phyloP scores from a whole-genome alignment of 1,140 invertebrate species.

The Harpegnathos saltator region DNA sequence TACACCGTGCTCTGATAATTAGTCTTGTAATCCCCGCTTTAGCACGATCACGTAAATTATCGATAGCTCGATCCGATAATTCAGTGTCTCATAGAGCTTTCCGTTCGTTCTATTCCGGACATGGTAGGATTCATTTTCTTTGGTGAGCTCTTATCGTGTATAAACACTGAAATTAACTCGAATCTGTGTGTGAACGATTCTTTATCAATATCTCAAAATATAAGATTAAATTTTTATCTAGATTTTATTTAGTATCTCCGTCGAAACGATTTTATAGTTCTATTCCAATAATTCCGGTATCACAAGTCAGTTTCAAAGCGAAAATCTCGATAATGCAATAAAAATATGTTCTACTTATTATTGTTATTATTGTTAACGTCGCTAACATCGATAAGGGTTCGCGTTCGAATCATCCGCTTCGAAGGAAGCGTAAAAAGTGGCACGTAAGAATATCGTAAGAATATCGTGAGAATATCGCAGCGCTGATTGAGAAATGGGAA shows the following conservation, averaged over 20 bases:
- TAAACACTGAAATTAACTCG: too few relatives aligned
- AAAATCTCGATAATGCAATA: conserved; percentile 5
- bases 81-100: not conserved
- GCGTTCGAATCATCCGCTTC: not conserved
- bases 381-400: not conserved
- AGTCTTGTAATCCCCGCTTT: not conserved
- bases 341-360: not conserved
- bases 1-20: not conserved
- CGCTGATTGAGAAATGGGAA: not conserved
- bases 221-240: not conserved
- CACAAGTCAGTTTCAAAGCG: not conserved
- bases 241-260: not conserved
- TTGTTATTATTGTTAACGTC: not conserved
- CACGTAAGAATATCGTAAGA: not conserved
- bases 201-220: not conserved
- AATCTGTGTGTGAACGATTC: not conserved
- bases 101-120: not conserved
- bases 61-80: not conserved
- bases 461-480: not conserved
- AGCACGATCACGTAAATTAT: not conserved
- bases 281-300: not conserved
- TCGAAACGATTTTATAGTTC: not conserved
- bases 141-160: too few relatives aligned
- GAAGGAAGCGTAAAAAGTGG: not conserved
- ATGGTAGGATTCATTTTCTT: too few relatives aligned